Conservation (phyloP, 2,113 vertebrate species). For the Psittacula cyanocephala region DNA sequence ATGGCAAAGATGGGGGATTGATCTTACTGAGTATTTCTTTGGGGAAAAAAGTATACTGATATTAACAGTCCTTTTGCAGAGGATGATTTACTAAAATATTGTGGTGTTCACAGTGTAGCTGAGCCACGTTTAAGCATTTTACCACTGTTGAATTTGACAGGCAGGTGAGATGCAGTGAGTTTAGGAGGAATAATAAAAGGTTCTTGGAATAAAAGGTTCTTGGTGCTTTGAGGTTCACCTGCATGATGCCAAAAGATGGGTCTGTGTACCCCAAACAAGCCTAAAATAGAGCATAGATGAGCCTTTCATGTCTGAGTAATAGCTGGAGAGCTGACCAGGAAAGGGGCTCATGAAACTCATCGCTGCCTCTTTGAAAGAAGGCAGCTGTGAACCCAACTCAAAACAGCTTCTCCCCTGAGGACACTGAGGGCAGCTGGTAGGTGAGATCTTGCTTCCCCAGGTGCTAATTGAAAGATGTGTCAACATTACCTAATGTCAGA, state of each 20-base stretch:
- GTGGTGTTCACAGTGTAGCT: background rate
- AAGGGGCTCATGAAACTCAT: fast-evolving
- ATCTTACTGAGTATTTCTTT: background rate
- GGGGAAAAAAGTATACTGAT: background rate
- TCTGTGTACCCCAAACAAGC: background rate
- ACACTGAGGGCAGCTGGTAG: fast-evolving
- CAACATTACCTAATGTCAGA: background rate
- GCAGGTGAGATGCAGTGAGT: background rate
- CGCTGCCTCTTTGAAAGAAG: background rate
- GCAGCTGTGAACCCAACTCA: background rate
- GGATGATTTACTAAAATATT: background rate
- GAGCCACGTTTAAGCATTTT: background rate
- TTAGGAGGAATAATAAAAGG: background rate
- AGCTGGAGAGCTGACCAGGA: background rate
- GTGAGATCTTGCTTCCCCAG: background rate
- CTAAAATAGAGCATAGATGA: background rate
- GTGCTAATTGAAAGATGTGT: background rate
- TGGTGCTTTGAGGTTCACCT: background rate
- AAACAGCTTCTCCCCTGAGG: background rate
- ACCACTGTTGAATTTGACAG: background rate
- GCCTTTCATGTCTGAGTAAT: background rate
- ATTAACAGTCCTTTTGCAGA: background rate
- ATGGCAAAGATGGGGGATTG: background rate
- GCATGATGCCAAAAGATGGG: background rate
- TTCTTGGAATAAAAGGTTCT: background rate